Evolutionary conservation across 2,888 invertebrate genomes (phyloP).

Genomic region (Hyposoter didymator): DNA sequence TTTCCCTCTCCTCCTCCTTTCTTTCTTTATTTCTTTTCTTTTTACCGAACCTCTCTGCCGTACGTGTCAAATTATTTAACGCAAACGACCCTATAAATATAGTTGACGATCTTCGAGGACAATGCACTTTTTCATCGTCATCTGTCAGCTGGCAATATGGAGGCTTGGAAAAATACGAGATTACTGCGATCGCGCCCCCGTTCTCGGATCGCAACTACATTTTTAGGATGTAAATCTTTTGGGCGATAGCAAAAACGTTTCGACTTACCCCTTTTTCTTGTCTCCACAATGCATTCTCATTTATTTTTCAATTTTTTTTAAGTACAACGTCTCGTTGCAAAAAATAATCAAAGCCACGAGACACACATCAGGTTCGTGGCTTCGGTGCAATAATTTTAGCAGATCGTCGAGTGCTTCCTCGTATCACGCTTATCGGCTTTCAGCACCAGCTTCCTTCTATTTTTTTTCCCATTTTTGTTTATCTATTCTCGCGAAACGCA

Average conservation of each 20-base stretch:
- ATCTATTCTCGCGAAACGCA: conserved; percentile 51
- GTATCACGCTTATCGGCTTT: conserved; percentile 46
- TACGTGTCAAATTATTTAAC: conserved; percentile 53
- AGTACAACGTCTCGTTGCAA: background rate
- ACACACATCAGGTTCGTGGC: background rate
- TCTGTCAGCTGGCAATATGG: conserved; percentile 12
- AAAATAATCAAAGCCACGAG: background rate
- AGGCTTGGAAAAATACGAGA: conserved; percentile 20
- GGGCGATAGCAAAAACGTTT: background rate
- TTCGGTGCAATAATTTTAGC: background rate
- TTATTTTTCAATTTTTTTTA: background rate
- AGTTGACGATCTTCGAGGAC: conserved; percentile 30
- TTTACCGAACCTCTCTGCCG: conserved; percentile 9
- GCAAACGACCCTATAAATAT: conserved; percentile 48
- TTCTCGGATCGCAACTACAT: background rate
- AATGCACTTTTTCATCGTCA: conserved; percentile 17
- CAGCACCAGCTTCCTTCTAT: conserved; percentile 42
- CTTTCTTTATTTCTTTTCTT: conserved; percentile 6
- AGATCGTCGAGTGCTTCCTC: conserved; percentile 35
- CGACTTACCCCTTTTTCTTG: background rate
- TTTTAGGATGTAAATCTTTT: background rate
- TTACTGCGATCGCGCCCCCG: conserved; percentile 5
- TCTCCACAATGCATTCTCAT: background rate
- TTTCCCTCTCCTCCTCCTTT: background rate
- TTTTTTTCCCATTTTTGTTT: conserved; percentile 19